Evolutionary conservation across 2,113 vertebrate genomes (phyloP).

Genomic region (Caloenas nicobarica): DNA sequence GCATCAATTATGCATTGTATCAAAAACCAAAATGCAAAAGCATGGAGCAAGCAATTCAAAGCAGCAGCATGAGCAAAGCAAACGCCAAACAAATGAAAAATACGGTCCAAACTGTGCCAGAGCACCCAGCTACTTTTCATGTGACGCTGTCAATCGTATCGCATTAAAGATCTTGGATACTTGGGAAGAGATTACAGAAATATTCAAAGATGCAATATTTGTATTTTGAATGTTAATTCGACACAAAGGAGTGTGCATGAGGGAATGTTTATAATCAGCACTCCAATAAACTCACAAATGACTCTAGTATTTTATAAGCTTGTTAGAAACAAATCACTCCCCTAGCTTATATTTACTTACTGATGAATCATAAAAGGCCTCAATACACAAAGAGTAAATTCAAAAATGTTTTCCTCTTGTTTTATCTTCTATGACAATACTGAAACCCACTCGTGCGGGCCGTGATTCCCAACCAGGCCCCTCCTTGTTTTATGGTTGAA

Average conservation of each 20-base stretch:
- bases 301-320: constrained; percentile 88
- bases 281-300: constrained; percentile 90
- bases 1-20: constrained; percentile 48
- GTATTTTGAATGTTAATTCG: constrained; percentile 96
- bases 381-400: constrained; percentile 79
- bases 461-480: background rate
- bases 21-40: background rate
- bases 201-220: constrained; percentile 85
- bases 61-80: constrained; percentile 25
- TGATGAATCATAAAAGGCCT: constrained; percentile 84
- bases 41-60: background rate
- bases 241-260: constrained; percentile 89
- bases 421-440: constrained; percentile 48
- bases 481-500: background rate
- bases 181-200: constrained; percentile 56
- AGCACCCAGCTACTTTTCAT: background rate
- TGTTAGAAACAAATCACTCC: constrained; percentile 87
- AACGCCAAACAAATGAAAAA: constrained; percentile 26
- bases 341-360: constrained; percentile 87
- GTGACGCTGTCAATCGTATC: background rate
- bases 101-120: background rate
- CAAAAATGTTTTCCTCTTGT: constrained; percentile 67
- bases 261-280: constrained; percentile 94
- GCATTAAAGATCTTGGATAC: constrained; percentile 34
- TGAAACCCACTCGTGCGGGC: background rate